Base-by-base conservation (phyloP, 2,888 invertebrate species). In the Gandaritis pyraliata region DNA sequence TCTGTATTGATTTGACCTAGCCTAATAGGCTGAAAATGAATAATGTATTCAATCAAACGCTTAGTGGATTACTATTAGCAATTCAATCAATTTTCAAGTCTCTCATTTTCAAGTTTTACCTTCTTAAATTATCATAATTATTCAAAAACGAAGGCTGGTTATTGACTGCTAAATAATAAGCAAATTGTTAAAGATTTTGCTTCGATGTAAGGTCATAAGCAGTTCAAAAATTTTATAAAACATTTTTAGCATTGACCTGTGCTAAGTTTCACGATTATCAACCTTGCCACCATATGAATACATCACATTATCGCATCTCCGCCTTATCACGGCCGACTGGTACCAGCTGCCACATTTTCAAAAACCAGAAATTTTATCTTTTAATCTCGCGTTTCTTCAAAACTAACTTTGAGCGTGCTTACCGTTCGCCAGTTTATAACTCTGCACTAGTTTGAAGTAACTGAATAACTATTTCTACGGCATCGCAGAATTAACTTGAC, bases 381-480 rank as follows among this genome's bases (percentile, higher is more conserved):
- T 15, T 33, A 43, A 43, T 49, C 16, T 52, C 7, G 16, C 29
- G 43, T 46, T 48, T 57, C 48, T 53, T 39, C n/a, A 10, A 12
- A 53, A 58, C 41, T 52, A 48, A 43, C 39, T 58, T 29, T 33
- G 16, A 51, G 50, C 47, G 30, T 49, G 60, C 50, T 55, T 49
- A 45, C 46, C 53, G 41, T 38, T 51, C 12, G 16, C 53, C 45
- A 49, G 46, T 47, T 54, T 58, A 46, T 45, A 53, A 58, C 58
- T 58, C 47, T 33, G 33, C 52, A 46, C 58, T 23, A 53, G 43
- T 49, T 45, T n/a, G 10, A 18, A 57, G 49, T 59, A 64, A 59
- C 56, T 49, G 50, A 53, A 60, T 57, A 62, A 61, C 53, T 59
- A 57, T 59, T 52, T 59, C 39, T 39, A 36, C 64, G 33, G 53